phyloP scores from a whole-genome alignment of 1,140 invertebrate genomes.

The Planococcus citri region DNA sequence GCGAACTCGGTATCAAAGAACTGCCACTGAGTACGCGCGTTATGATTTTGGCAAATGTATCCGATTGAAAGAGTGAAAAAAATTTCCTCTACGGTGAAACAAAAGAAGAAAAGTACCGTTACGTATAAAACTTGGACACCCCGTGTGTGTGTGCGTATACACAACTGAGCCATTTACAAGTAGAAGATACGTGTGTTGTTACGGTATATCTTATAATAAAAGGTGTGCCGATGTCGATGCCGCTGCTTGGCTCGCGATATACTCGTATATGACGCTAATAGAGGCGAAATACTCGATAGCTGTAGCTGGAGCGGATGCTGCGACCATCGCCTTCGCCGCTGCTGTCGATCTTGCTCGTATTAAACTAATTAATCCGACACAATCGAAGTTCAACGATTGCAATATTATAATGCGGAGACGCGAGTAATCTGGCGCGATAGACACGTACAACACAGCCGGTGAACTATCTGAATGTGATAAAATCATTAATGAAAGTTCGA shows the following conservation, averaged over 20 bases:
- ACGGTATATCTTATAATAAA: background rate
- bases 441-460: background rate
- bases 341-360: background rate
- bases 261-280: too few relatives aligned
- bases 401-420: too few relatives aligned
- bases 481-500: background rate
- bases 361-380: slow-evolving; percentile 3
- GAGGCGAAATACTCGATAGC: too few relatives aligned
- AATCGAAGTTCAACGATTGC: slow-evolving; percentile 2
- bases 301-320: background rate
- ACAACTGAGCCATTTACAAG: too few relatives aligned
- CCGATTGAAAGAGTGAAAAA: background rate
- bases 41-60: background rate
- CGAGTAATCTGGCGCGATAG: background rate
- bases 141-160: background rate
- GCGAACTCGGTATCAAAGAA: background rate
- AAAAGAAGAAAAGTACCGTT: background rate
- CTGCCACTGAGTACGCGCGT: background rate
- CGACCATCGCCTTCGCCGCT: too few relatives aligned
- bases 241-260: too few relatives aligned
- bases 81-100: background rate
- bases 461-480: background rate
- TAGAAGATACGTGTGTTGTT: too few relatives aligned
- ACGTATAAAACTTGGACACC: background rate
- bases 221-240: background rate